These are phyloP conservation scores for Helicoverpa zea DNA, from an alignment of 1,140 invertebrate genomes.

Conservation along the genomic window DNA sequence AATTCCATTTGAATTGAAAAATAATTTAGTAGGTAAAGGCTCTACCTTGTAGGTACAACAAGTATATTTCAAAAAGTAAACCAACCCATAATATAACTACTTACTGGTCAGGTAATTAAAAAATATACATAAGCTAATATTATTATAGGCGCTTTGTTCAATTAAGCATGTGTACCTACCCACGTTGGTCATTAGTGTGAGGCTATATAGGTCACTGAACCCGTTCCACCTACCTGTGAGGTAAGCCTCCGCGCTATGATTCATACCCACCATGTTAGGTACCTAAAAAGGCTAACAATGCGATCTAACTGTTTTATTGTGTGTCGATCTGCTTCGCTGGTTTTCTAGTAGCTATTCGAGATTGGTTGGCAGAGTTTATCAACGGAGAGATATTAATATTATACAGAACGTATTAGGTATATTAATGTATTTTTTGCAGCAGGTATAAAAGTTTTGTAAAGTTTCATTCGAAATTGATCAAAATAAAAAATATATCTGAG, in stretches of 20 bases:
- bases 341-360: conserved; percentile 12
- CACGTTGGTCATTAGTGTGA: conserved; percentile 37
- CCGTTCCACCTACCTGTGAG: conserved; percentile 22
- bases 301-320: conserved; percentile 37
- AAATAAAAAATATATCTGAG: too few relatives aligned
- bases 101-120: conserved; percentile 24
- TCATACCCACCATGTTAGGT: conserved; percentile 33
- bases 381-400: too few relatives aligned
- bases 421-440: too few relatives aligned
- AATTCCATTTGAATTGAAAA: too few relatives aligned
- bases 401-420: too few relatives aligned
- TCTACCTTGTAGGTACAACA: too few relatives aligned
- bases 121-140: conserved; percentile 27
- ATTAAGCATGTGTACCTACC: conserved; percentile 41
- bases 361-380: neutral
- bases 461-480: too few relatives aligned
- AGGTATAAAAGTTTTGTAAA: too few relatives aligned
- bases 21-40: too few relatives aligned
- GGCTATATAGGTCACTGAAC: conserved; percentile 47
- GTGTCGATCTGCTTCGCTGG: conserved; percentile 40
- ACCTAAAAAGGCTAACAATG: conserved; percentile 46
- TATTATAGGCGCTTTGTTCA: conserved; percentile 37
- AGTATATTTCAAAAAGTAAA: too few relatives aligned
- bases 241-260: conserved; percentile 41
- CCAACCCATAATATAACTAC: neutral